phyloP scores from a whole-genome alignment of 2,113 vertebrate genomes.

The Andinoacara biseriatus region DNA sequence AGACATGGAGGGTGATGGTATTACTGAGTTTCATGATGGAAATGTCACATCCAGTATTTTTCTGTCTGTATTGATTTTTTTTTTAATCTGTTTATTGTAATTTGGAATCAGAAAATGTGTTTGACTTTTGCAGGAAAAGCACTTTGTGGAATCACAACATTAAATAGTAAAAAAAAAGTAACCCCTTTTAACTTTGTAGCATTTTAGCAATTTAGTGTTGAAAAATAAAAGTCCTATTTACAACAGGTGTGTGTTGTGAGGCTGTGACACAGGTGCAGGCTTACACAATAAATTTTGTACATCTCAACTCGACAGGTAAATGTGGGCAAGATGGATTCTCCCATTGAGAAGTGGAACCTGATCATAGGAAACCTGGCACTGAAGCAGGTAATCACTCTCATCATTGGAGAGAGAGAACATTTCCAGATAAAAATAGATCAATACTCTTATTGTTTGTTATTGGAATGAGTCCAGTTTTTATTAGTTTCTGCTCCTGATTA shows the following conservation, averaged over 20 bases:
- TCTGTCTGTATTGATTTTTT: neutral
- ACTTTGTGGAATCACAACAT: neutral
- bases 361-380: constrained; percentile 97
- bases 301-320: constrained; percentile 87
- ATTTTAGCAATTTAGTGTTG: neutral
- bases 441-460: neutral
- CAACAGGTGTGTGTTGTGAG: neutral
- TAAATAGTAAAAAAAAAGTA: neutral
- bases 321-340: constrained; percentile 97
- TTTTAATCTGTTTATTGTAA: neutral
- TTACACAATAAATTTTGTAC: neutral
- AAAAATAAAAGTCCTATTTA: neutral
- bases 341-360: constrained; percentile 98
- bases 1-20: too few relatives aligned
- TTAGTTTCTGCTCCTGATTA: neutral
- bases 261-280: neutral
- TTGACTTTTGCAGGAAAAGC: neutral
- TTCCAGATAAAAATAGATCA: neutral
- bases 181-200: neutral
- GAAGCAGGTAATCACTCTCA: constrained; percentile 88
- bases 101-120: neutral
- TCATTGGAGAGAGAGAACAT: neutral
- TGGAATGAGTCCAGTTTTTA: neutral
- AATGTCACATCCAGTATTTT: neutral
- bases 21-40: neutral